Percentiles rank a stretch among this genome's conserved stretches.
Conservation (phyloP, 2,888 invertebrate genomes). For the Oxyscelio sp. region DNA sequence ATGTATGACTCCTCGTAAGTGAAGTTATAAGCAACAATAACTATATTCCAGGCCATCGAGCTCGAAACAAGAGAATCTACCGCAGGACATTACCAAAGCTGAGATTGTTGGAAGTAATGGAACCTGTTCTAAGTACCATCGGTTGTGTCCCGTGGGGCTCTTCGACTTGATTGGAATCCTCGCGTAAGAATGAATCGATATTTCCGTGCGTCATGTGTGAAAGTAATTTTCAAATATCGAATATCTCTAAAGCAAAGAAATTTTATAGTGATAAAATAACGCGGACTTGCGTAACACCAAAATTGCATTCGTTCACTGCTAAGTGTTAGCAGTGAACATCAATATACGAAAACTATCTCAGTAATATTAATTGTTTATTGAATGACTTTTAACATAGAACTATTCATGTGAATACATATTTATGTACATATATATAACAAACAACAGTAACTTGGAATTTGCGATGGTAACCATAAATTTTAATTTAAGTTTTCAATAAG, state of each 20-base stretch:
- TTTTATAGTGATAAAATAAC: slow-evolving; percentile 34
- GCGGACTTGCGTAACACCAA: slow-evolving; percentile 9
- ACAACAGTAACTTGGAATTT: too few species aligned
- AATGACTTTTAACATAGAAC: too few species aligned
- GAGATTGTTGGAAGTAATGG: slow-evolving; percentile 89
- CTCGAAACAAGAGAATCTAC: slow-evolving; percentile 90
- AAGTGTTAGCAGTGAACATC: too few species aligned
- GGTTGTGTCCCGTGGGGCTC: slow-evolving; percentile 90
- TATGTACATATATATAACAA: too few species aligned
- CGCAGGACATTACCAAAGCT: slow-evolving; percentile 90
- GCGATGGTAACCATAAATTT: too few species aligned
- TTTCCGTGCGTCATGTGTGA: slow-evolving; percentile 54
- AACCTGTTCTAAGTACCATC: too few species aligned
- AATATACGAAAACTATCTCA: too few species aligned
- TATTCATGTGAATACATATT: too few species aligned
- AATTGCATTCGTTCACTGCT: too few species aligned
- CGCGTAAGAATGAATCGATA: slow-evolving; percentile 85
- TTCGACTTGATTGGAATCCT: slow-evolving; percentile 90
- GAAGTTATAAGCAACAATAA: slow-evolving; percentile 68
- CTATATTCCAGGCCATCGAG: slow-evolving; percentile 90
- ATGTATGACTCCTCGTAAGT: slow-evolving; percentile 31
- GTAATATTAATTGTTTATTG: too few species aligned
- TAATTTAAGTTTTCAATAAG: too few species aligned
- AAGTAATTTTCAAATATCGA: slow-evolving; percentile 64
- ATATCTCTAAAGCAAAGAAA: slow-evolving; percentile 57